Percentiles rank a stretch among this genome's conserved stretches.
These are phyloP conservation scores for Galagoides demidoff DNA, from an alignment of 2,797 vertebrate genomes.

Conservation along the genomic window DNA sequence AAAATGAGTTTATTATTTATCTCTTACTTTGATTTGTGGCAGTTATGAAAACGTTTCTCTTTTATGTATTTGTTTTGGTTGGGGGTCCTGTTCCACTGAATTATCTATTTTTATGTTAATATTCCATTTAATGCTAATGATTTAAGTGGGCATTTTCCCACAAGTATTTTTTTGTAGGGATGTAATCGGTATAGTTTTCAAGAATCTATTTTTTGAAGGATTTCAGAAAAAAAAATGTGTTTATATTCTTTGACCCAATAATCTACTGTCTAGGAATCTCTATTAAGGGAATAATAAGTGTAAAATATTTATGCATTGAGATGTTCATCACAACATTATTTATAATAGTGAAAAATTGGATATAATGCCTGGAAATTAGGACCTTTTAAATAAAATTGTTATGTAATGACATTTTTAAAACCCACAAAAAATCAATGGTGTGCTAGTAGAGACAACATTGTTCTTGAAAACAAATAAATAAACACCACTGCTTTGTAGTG, in stretches of 20 bases:
- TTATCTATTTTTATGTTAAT: background rate
- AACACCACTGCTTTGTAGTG: background rate
- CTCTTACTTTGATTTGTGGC: slow-evolving; percentile 2
- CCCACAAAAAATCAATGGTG: background rate
- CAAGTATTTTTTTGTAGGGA: background rate
- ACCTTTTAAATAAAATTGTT: background rate
- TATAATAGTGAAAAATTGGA: background rate
- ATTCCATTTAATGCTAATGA: slow-evolving; percentile 2
- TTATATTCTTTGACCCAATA: background rate
- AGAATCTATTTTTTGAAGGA: slow-evolving; percentile 18
- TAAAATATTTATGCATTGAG: background rate
- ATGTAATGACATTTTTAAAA: background rate
- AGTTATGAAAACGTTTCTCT: background rate
- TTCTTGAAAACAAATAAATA: background rate
- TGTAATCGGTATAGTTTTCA: slow-evolving; percentile 10
- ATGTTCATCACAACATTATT: slow-evolving; percentile 24
- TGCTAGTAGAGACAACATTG: background rate
- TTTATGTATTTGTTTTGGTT: slow-evolving; percentile 27
- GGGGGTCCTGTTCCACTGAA: background rate
- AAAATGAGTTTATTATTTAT: background rate
- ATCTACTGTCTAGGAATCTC: background rate
- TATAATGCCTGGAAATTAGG: background rate
- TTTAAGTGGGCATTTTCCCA: background rate
- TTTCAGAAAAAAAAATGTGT: slow-evolving; percentile 36
- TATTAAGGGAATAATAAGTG: background rate